Evolutionary conservation across 2,797 vertebrate genomes (phyloP).

Genomic region (Leontocebus nigricollis): DNA sequence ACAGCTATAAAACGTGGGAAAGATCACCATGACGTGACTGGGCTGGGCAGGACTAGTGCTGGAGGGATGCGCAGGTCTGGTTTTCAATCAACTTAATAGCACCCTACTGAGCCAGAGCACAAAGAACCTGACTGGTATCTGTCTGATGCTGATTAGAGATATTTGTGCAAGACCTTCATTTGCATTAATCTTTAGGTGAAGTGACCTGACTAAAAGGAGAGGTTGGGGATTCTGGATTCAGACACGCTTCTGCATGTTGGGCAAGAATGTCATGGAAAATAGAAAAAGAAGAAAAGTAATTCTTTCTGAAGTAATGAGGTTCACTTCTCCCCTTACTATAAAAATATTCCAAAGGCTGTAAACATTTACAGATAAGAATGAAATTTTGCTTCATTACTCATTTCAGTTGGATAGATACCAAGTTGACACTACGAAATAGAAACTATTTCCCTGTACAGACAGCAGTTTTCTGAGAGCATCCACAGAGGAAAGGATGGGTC

Average conservation of each 20-base stretch:
- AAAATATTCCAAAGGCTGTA: neutral
- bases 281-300: neutral
- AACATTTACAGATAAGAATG: constrained; percentile 19
- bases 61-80: constrained; percentile 6
- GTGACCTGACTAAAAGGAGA: neutral
- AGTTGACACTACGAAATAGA: neutral
- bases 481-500: neutral
- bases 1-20: constrained; percentile 52
- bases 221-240: neutral
- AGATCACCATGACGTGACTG: constrained; percentile 48
- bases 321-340: neutral
- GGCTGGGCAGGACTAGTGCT: constrained; percentile 68
- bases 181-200: constrained; percentile 18
- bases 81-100: constrained; percentile 78
- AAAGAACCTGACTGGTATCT: constrained; percentile 78
- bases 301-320: neutral
- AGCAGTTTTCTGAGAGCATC: neutral
- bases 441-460: neutral
- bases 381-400: constrained; percentile 35
- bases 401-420: constrained; percentile 26
- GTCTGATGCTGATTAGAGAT: constrained; percentile 72
- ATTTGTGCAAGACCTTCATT: constrained; percentile 57
- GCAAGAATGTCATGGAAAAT: neutral
- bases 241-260: neutral
- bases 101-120: constrained; percentile 65